phyloP scores from a whole-genome alignment of 1,140 invertebrate genomes.

The Drosophila yakuba region DNA sequence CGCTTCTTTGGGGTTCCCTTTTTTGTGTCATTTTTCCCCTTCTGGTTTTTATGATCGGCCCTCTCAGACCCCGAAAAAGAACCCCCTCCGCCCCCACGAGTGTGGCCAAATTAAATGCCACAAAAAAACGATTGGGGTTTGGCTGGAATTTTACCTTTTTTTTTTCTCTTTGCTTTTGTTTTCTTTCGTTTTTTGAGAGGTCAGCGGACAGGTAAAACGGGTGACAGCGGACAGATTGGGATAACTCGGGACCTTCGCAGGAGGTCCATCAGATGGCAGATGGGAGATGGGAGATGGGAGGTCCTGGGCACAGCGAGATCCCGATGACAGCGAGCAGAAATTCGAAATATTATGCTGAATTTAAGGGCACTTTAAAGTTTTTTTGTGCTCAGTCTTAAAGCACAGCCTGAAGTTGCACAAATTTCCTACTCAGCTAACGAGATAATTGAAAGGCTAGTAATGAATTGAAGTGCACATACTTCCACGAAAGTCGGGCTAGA shows the following conservation, averaged over 20 bases:
- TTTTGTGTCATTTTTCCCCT: slow-evolving; percentile 16
- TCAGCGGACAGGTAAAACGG: slow-evolving; percentile 43
- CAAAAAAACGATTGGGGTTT: slow-evolving; percentile 45
- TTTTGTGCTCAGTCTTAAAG: neutral
- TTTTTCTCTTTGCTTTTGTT: slow-evolving; percentile 24
- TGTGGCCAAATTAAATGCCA: slow-evolving; percentile 58
- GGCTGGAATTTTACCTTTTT: slow-evolving; percentile 48
- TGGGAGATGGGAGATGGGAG: neutral
- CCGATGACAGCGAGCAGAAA: slow-evolving; percentile 18
- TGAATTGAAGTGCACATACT: neutral
- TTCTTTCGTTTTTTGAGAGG: slow-evolving; percentile 17
- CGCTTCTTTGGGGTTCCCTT: slow-evolving; percentile 6
- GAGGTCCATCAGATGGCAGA: slow-evolving; percentile 14
- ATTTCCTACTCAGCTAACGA: neutral
- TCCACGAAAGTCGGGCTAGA: neutral
- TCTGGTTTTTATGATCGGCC: slow-evolving; percentile 53
- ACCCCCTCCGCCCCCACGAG: slow-evolving; percentile 4
- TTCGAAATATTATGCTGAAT: neutral
- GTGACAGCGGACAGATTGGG: slow-evolving; percentile 52
- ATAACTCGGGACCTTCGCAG: slow-evolving; percentile 11
- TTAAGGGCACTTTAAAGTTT: neutral
- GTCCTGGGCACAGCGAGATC: slow-evolving; percentile 8
- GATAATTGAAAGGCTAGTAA: neutral
- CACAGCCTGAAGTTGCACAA: neutral
- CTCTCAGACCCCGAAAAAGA: slow-evolving; percentile 8